These are phyloP conservation scores for Nematopogon swammerdamellus DNA, from an alignment of 2,888 invertebrate genomes.

Conservation along the genomic window DNA sequence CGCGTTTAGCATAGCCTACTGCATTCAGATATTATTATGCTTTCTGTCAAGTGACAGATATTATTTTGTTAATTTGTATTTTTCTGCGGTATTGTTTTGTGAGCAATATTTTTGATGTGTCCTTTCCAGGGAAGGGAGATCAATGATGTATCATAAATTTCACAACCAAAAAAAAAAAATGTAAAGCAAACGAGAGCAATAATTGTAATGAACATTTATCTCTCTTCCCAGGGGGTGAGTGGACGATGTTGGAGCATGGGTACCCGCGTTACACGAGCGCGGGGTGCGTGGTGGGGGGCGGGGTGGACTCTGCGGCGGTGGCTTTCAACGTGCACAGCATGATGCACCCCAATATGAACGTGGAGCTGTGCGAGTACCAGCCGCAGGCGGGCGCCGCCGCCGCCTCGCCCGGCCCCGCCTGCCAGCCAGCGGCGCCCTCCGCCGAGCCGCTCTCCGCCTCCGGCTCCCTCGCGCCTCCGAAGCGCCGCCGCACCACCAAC, in stretches of 20 bases:
- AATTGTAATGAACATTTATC: conserved; percentile 36
- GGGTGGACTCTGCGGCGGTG: conserved; percentile 46
- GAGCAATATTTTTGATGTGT: conserved; percentile 6
- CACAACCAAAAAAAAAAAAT: conserved; percentile 3
- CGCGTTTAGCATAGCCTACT: too few species aligned
- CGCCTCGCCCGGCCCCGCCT: conserved; percentile 35
- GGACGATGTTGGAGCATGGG: conserved; percentile 81
- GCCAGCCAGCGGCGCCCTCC: conserved; percentile 26
- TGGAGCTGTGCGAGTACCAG: conserved; percentile 38
- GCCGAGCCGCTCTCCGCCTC: conserved; percentile 23
- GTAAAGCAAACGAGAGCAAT: conserved; percentile 1
- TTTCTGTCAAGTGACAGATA: too few species aligned
- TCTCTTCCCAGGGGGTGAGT: conserved; percentile 77
- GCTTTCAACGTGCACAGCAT: conserved; percentile 53
- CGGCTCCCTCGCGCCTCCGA: conserved; percentile 44
- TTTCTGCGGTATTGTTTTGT: background rate
- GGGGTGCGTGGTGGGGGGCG: conserved; percentile 58
- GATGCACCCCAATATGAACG: conserved; percentile 36
- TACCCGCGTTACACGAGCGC: conserved; percentile 71
- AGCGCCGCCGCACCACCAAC: conserved; percentile 70
- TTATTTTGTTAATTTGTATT: too few species aligned
- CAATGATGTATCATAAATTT: conserved; percentile 24
- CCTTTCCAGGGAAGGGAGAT: conserved; percentile 54
- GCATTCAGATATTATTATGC: too few species aligned
- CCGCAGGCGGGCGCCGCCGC: conserved; percentile 26